Base-by-base conservation (phyloP, 64 coral and sea anemone genomes). In the Montipora cactus region DNA sequence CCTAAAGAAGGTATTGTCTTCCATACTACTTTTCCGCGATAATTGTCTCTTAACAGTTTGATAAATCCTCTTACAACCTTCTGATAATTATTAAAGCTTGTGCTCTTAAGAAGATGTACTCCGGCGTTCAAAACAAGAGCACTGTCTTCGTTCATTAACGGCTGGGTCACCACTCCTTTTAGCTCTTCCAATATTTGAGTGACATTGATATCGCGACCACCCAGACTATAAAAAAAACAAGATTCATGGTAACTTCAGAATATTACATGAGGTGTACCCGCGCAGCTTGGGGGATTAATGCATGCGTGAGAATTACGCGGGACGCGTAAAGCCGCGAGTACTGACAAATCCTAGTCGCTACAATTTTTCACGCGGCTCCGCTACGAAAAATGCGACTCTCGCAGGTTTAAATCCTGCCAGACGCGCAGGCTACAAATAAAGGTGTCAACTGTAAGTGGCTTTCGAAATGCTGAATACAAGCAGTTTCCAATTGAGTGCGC, bases 1-100 rank as follows among this genome's bases (percentile, higher is more conserved):
- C 95, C 95, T 6, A 97, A 77, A 14, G 92, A 92, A 10, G 95
- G 94, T 3, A 52, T 97, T 44, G 95, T 97, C 79, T 97, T 97
- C 95, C 95, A 97, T 71, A 97, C 85, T 16, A 94, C 95, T 47
- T 75, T 89, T 18, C 95, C 95, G 13, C 68, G 73, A 71, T 94
- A 97, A 16, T 51, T 90, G 4, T 87, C 67, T 45, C 52, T 91
- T 48, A 97, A 46, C 47, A 97, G 88, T 44, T 73, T 49, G 76
- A 94, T 82, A 16, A 97, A 81, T 9, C 95, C 89, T 44, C 91
- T 94, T 25, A 97, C 83, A 14, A 97, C 67, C 76, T 83, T 91
- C 22, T 97, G 92, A 49, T 97, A 97, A 18, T 94, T 80, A 50
- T 79, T 62, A 59, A 97, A 97, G 7, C 90, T 97, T 5, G 93